phyloP scores from a whole-genome alignment of 2,888 invertebrate genomes.

The Shargacucullia verbasci region DNA sequence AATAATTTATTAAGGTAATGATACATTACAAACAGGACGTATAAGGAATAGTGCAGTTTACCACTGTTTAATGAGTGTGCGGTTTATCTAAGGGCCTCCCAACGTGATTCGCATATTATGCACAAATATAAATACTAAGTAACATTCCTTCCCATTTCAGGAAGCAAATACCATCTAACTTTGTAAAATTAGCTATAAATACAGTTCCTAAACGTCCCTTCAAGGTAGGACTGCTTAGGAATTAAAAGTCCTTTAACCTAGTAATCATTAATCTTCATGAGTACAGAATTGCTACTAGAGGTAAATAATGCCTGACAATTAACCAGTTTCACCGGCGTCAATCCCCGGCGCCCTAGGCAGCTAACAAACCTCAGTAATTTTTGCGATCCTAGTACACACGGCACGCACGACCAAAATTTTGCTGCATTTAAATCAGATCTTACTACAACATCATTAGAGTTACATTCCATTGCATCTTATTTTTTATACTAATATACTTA shows the following conservation, averaged over 20 bases:
- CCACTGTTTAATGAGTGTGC: constrained; percentile 37
- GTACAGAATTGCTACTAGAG: constrained; percentile 63
- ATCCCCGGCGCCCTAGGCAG: constrained; percentile 64
- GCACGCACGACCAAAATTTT: constrained; percentile 32
- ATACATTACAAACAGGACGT: constrained; percentile 25
- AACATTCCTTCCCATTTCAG: constrained; percentile 41
- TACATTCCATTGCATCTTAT: constrained; percentile 21
- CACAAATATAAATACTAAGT: constrained; percentile 32
- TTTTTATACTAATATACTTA: constrained; percentile 1
- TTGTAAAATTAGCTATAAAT: constrained; percentile 39
- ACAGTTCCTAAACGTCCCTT: constrained; percentile 55
- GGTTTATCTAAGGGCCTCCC: constrained; percentile 34
- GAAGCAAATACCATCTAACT: constrained; percentile 30
- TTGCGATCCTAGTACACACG: constrained; percentile 41
- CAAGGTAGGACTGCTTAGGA: constrained; percentile 49
- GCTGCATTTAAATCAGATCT: constrained; percentile 18
- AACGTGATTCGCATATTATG: constrained; percentile 53
- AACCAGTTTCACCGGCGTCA: constrained; percentile 72
- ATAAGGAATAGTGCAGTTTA: constrained; percentile 46
- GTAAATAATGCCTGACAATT: constrained; percentile 74
- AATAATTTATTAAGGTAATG: constrained; percentile 45
- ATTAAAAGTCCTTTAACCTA: constrained; percentile 67
- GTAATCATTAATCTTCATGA: constrained; percentile 69
- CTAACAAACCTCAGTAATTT: constrained; percentile 53
- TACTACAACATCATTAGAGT: constrained; percentile 17